phyloP scores from a whole-genome alignment of 2,113 vertebrate genomes.

The Orycteropus afer region DNA sequence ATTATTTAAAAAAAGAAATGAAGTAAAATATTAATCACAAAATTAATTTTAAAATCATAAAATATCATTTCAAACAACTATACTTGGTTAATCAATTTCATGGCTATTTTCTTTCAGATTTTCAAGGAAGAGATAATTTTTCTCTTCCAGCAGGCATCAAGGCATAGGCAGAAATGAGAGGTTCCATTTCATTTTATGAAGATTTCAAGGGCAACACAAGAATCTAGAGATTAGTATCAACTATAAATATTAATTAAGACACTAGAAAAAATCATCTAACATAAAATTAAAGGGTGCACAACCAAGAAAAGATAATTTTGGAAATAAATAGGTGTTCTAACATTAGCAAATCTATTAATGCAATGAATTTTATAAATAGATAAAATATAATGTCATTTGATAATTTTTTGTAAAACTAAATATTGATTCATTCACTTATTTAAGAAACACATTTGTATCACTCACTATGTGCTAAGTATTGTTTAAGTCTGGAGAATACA shows the following conservation, averaged over 20 bases:
- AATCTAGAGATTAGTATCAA: background rate
- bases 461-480: background rate
- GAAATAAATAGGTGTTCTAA: background rate
- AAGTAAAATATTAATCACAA: background rate
- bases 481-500: background rate
- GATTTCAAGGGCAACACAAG: too few relatives aligned
- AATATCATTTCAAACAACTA: conserved; percentile 5
- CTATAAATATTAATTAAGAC: background rate
- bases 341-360: background rate
- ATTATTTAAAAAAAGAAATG: conserved; percentile 31
- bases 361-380: background rate
- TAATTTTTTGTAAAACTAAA: background rate
- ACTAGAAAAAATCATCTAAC: background rate
- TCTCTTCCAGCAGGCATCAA: background rate
- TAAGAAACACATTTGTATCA: background rate
- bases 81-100: background rate
- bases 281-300: conserved; percentile 8
- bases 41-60: conserved; percentile 7
- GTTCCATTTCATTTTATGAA: background rate
- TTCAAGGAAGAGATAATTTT: background rate
- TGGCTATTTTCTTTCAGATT: background rate
- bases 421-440: background rate
- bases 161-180: background rate
- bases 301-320: background rate
- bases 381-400: background rate